Evolutionary conservation across 2,113 vertebrate genomes (phyloP).

Genomic region (Plectropomus leopardus): DNA sequence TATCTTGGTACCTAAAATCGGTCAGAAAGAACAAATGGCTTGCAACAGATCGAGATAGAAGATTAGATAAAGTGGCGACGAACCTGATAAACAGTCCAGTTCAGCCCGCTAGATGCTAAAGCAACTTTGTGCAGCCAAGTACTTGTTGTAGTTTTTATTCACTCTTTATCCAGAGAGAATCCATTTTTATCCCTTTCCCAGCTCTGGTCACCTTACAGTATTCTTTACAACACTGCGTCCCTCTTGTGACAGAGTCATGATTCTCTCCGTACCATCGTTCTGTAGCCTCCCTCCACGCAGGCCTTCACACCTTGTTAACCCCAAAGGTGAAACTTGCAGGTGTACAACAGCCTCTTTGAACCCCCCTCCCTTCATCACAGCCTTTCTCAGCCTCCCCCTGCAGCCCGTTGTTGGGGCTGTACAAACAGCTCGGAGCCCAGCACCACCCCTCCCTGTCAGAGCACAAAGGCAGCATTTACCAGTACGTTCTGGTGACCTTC

Average conservation of each 20-base stretch:
- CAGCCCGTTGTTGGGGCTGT: slow-evolving; percentile 61
- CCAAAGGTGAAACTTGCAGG: slow-evolving; percentile 73
- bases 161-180: background rate
- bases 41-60: background rate
- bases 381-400: slow-evolving; percentile 48
- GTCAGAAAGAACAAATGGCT: background rate
- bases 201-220: background rate
- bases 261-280: background rate
- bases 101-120: background rate
- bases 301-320: slow-evolving; percentile 74
- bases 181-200: background rate
- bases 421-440: slow-evolving; percentile 58
- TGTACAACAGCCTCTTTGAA: slow-evolving; percentile 63
- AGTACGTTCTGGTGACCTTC: slow-evolving; percentile 83
- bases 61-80: slow-evolving; percentile 21
- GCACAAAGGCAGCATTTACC: slow-evolving; percentile 83
- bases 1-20: slow-evolving; percentile 28
- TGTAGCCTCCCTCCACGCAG: slow-evolving; percentile 17
- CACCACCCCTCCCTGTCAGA: slow-evolving; percentile 35
- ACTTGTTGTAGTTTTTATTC: background rate
- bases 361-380: background rate
- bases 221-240: background rate
- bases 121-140: too few relatives aligned
- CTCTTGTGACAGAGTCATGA: slow-evolving; percentile 25
- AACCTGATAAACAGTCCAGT: slow-evolving; percentile 1